A percentile compares a stretch with the other conserved stretches of the same genome.
phyloP scores from a whole-genome alignment of 2,888 invertebrate species.

The Scaptomyza caliginosa region DNA sequence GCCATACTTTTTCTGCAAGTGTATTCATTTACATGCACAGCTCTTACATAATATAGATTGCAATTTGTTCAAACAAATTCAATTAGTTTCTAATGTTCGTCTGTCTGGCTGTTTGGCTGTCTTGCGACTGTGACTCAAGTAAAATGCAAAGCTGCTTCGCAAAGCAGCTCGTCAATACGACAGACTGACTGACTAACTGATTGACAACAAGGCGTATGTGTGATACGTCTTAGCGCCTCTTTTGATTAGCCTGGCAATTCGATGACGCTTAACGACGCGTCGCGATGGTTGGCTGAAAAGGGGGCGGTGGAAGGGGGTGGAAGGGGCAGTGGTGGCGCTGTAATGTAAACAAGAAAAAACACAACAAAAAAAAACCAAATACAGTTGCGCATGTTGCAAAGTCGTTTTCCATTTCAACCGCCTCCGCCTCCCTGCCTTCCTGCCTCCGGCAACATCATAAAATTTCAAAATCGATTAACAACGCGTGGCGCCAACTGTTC shows the following conservation, averaged over 20 bases:
- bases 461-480: constrained; percentile 52
- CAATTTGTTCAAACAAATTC: constrained; percentile 62
- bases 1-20: neutral
- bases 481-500: constrained; percentile 55
- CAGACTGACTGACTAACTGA: constrained; percentile 6
- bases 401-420: constrained; percentile 34
- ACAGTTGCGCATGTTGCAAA: constrained; percentile 10
- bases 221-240: constrained; percentile 37
- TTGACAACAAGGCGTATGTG: constrained; percentile 32
- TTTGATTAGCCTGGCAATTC: constrained; percentile 36
- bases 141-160: constrained; percentile 35
- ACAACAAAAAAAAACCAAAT: no score
- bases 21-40: neutral
- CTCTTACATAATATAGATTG: constrained; percentile 40
- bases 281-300: no score
- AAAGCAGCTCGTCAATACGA: constrained; percentile 3
- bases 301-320: no score
- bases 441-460: constrained; percentile 32
- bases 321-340: no score
- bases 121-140: constrained; percentile 42
- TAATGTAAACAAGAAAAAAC: constrained; percentile 26
- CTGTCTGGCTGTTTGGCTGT: constrained; percentile 9
- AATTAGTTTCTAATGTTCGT: constrained; percentile 42
- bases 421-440: no score
- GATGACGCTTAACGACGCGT: constrained; percentile 5